Base-by-base conservation (phyloP, 2,113 vertebrate genomes). In the Etheostoma cragini region DNA sequence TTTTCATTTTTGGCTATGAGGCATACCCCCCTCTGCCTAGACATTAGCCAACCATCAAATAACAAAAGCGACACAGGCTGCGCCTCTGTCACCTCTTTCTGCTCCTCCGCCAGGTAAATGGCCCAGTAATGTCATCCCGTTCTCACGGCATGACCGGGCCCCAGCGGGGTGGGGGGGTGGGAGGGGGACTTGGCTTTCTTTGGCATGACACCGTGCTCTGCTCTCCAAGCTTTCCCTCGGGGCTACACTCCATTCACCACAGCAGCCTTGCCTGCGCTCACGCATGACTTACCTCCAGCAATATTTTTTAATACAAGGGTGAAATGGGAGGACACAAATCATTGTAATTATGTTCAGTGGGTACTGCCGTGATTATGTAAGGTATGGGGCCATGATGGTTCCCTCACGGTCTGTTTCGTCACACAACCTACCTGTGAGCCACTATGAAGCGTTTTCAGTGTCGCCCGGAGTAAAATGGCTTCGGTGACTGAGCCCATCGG, bases 271-370 rank as follows among this genome's bases (percentile, higher is more conserved):
- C 84, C 78, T 80, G 85, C 8, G 75, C 89, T 90, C 88, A 88
- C 45, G 80, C 89, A 85, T 86, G 86, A 94, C 91, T 94, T 86
- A 92, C 91, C 92, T 88, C 82, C 65, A 82, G 91, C 88, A 91
- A 92, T 94, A 94, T 93, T 94, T 94, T 92, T 93, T 93, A 92
- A 92, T 91, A 90, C 92, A 89, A 91, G 87, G 85, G 87, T 78
- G 78, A 92, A 89, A 92, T 88, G 79, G 90, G 80, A 88, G 87
- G 83, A 84, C 88, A 94, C 93, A 93, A 93, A 93, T 95, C 93
- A 94, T 91, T 90, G 89, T 91, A 93, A 94, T 94, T 92, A 92
- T 93, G 90, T 91, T 90, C 88, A 72, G 78, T 71, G 86, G 86
- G 80, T 89, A 89, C 89, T 89, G 83, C 89, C 72, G 66, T 62